Base-by-base conservation (phyloP, 2,797 vertebrate genomes). In the Lagocephalus sceleratus region DNA sequence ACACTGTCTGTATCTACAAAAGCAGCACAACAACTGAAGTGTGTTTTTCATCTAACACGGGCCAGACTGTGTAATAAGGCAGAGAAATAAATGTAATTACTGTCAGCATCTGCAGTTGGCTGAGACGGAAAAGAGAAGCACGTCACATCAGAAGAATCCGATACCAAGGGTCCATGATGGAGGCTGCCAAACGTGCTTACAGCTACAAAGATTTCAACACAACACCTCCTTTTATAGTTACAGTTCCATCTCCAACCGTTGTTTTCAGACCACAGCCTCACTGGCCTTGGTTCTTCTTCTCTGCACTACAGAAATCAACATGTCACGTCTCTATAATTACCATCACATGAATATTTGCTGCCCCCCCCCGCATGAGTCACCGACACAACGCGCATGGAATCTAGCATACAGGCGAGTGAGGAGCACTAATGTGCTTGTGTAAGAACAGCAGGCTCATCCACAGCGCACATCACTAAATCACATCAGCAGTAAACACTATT, bases 331-430 rank as follows among this genome's bases (percentile, higher is more conserved):
- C 10, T 35, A 3, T 35, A 35, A 51, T 19, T 42, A 23, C 4
- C 39, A 35, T 50, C 53, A 63, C 40, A 52, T 51, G 53, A 26
- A 71, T 47, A 51, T 50, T 21, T 56, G 63, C 46, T 65, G 59
- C 40, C 66, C 55, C 14, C 10, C 25, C 59, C 46, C 21, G 52
- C 0, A 50, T 71, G 53, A 48, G 55, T 61, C 58, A 53, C 51
- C 47, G 29, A 39, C 54, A 57, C 11, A 67, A 73, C 17, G 15
- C 47, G 20, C 1, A 16, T 56, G 68, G 69, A 73, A 71, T 66
- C 35, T 55, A 49, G 21, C 19, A 54, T 61, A 51, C 23, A 32
- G 50, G 40, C 11, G 32, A 40, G 51, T 21, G 43, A 59, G 38
- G 12, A 26, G 20, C 9, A 45, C 38, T 62, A 60, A 53, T 51